These are phyloP conservation scores for Leuciscus waleckii DNA, from an alignment of 2,797 vertebrate genomes.

Conservation along the genomic window DNA sequence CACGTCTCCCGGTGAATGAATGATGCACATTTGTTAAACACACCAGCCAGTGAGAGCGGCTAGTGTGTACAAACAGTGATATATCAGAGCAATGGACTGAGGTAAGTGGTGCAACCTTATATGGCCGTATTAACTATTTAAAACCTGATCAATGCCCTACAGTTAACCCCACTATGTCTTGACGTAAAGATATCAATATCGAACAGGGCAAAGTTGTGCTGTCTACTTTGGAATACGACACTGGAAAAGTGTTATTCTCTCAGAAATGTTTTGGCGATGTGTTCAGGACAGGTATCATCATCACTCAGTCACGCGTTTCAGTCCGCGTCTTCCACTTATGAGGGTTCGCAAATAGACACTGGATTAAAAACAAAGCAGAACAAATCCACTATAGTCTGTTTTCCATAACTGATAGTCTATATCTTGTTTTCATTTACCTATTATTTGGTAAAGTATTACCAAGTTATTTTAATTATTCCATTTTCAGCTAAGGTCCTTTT, in stretches of 20 bases:
- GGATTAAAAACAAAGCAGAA: background rate
- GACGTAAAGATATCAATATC: constrained; percentile 60
- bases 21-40: constrained; percentile 63
- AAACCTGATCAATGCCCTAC: constrained; percentile 69
- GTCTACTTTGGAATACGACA: constrained; percentile 35
- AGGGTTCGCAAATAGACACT: background rate
- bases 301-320: background rate
- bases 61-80: constrained; percentile 63
- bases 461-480: background rate
- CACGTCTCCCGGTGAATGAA: constrained; percentile 57
- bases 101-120: constrained; percentile 63
- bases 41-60: constrained; percentile 56
- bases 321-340: background rate
- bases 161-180: constrained; percentile 66
- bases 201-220: constrained; percentile 37
- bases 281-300: background rate
- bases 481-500: background rate
- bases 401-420: background rate
- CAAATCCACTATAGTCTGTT: no score
- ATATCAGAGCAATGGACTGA: constrained; percentile 63
- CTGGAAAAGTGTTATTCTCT: constrained; percentile 20
- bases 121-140: constrained; percentile 73
- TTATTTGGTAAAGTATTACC: background rate
- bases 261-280: constrained; percentile 21
- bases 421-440: background rate